Base-by-base conservation (phyloP, 2,113 vertebrate species). In the Herpailurus yagouaroundi region DNA sequence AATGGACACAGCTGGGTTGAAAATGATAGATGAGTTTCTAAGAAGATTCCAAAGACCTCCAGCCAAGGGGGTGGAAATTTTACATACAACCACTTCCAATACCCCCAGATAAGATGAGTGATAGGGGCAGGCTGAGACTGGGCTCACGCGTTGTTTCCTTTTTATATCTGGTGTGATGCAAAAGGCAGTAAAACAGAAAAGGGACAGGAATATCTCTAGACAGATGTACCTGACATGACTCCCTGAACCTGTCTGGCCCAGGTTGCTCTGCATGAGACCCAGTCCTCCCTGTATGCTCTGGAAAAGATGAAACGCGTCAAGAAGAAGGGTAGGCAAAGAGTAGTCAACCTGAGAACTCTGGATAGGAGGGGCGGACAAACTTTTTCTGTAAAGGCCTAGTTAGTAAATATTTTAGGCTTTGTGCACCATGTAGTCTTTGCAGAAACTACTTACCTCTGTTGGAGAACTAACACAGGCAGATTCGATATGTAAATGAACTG, bases 71-170 rank as follows among this genome's bases (percentile, higher is more conserved):
- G 1, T 38, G 14, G 41, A 90, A 69, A 48, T 4, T 16, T 48
- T 33, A 84, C 23, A 84, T 16, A 27, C 4, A 66, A 36, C 55
- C 50, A 73, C 19, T 41, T 82, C 29, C 83, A 31, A 23, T 31
- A 2, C 1, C 13, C 13, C 21, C 27, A 33, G 10, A 31, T n/a
- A 69, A 3, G 11, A 36, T 3, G 3, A 45, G 69, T 1, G 7
- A 19, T 1, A 10, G 45, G 13, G 25, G 36, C 1, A 36, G 7
- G 29, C 69, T 66, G 85, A 41, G n/a, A 38, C 4, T 9, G 9
- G 50, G 36, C 66, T 74, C 13, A 16, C 9, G 38, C 52, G n/a
- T 45, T 41, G 5, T n/a, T 36, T 68, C 15, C 38, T 74, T 55
- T 85, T 29, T 23, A 13, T 7, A 89, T 15, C 4, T 16, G 18